phyloP scores from a whole-genome alignment of 2,113 vertebrate species.

The Falco punctatus region DNA sequence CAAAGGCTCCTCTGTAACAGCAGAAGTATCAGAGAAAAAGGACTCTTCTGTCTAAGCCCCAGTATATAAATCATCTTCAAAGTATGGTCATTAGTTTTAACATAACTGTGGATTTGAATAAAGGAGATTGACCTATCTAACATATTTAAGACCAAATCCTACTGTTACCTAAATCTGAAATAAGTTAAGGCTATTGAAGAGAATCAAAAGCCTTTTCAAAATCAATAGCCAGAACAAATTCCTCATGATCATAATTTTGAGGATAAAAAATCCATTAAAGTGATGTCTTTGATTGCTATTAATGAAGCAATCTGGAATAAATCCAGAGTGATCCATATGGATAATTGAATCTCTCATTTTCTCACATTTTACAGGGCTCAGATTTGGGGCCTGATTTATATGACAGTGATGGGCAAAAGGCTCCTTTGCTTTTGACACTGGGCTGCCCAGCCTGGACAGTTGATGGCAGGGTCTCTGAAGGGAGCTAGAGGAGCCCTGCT shows the following conservation, averaged over 20 bases:
- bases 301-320: slow-evolving; percentile 69
- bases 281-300: slow-evolving; percentile 68
- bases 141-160: slow-evolving; percentile 55
- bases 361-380: slow-evolving; percentile 39
- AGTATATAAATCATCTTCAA: slow-evolving; percentile 66
- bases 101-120: slow-evolving; percentile 65
- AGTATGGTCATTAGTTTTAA: slow-evolving; percentile 65
- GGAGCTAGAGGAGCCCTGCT: neutral
- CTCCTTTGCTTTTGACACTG: neutral
- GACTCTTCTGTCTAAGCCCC: neutral
- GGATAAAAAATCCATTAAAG: slow-evolving; percentile 72
- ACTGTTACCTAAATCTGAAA: slow-evolving; percentile 66
- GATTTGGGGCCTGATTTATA: slow-evolving; percentile 18
- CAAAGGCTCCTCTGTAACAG: slow-evolving; percentile 16
- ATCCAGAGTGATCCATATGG: slow-evolving; percentile 69
- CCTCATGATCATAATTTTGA: slow-evolving; percentile 61
- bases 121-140: slow-evolving; percentile 58
- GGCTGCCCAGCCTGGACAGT: neutral
- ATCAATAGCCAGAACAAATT: slow-evolving; percentile 71
- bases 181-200: slow-evolving; percentile 64
- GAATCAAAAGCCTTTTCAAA: slow-evolving; percentile 66
- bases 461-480: neutral
- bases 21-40: slow-evolving; percentile 31
- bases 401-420: neutral
- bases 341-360: slow-evolving; percentile 64